A percentile compares a stretch with the other conserved stretches of the same genome.
Evolutionary conservation across 1,140 invertebrate species (phyloP).

Genomic region (Lordiphosa collinella): DNA sequence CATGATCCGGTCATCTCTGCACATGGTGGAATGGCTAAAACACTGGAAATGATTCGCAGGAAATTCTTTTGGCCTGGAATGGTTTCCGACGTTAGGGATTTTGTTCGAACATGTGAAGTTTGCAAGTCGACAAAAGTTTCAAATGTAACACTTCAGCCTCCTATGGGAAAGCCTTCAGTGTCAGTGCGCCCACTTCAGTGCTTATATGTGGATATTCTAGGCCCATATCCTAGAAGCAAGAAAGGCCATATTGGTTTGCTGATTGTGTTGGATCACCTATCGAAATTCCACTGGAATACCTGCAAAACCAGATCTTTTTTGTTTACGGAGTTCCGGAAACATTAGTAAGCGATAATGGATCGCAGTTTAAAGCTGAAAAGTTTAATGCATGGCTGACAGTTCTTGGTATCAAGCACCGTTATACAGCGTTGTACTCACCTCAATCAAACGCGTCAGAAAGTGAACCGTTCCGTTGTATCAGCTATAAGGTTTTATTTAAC

Average conservation of each 20-base stretch:
- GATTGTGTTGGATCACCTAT: neutral
- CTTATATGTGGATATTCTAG: slow-evolving; percentile 3
- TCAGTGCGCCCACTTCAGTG: neutral
- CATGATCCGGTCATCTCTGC: neutral
- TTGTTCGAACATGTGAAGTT: slow-evolving; percentile 1
- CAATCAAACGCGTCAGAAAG: neutral
- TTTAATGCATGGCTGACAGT: neutral
- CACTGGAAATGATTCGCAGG: neutral
- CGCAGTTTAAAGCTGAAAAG: neutral
- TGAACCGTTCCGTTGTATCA: too few relatives aligned
- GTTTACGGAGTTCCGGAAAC: neutral
- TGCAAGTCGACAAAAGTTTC: neutral
- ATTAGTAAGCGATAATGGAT: neutral
- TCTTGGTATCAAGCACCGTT: neutral
- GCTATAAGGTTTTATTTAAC: neutral
- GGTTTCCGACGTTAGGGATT: neutral
- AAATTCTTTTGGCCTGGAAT: slow-evolving; percentile 5
- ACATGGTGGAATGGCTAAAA: slow-evolving; percentile 5
- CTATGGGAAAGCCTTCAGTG: neutral
- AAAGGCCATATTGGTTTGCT: neutral
- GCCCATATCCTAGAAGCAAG: slow-evolving; percentile 3
- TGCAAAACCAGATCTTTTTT: neutral
- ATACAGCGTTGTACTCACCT: neutral
- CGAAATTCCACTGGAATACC: neutral
- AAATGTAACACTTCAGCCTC: neutral